phyloP scores from a whole-genome alignment of 2,888 invertebrate genomes.

The Exocentrus adspersus region DNA sequence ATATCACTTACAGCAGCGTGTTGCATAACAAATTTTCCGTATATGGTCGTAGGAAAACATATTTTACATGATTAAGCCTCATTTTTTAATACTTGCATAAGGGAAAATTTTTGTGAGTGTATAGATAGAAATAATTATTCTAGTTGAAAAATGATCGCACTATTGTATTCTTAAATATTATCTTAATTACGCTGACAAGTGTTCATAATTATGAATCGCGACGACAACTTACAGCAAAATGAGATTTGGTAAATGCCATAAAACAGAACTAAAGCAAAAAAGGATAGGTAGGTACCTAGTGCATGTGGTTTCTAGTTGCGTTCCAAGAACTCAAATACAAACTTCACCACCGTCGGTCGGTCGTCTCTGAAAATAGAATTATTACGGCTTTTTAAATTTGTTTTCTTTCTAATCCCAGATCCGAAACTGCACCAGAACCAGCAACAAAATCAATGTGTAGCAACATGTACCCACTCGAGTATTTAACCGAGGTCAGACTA shows the following conservation, averaged over 20 bases:
- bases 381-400: not conserved
- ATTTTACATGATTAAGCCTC: too few species aligned
- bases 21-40: too few species aligned
- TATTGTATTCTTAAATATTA: too few species aligned
- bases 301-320: not conserved
- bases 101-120: too few species aligned
- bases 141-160: too few species aligned
- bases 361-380: not conserved
- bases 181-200: too few species aligned
- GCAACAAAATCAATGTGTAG: not conserved
- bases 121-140: too few species aligned
- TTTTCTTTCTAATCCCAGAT: not conserved
- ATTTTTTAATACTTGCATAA: too few species aligned
- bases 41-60: too few species aligned
- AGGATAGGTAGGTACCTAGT: not conserved
- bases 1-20: too few species aligned
- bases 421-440: not conserved
- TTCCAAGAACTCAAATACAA: not conserved
- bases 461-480: too few species aligned
- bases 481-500: not conserved
- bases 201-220: too few species aligned
- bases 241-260: constrained; percentile 6
- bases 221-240: not conserved
- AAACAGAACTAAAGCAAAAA: not conserved
- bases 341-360: not conserved